phyloP scores from a whole-genome alignment of 2,797 vertebrate genomes.

The Tympanoctomys barrerae region DNA sequence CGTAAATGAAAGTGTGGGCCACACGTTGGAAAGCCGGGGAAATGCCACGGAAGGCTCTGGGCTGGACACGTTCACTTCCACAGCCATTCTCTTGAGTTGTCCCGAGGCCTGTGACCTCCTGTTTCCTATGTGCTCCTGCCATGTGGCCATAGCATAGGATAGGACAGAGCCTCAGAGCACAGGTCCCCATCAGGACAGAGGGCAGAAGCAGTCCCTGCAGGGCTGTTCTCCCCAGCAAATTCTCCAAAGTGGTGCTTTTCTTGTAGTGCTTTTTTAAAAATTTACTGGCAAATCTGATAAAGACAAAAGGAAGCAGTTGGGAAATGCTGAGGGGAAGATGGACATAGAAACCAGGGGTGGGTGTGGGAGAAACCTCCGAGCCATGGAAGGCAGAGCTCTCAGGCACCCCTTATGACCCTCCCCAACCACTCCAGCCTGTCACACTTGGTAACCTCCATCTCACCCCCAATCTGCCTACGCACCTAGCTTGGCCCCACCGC shows the following conservation, averaged over 20 bases:
- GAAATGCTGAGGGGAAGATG: neutral
- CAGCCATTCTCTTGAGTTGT: neutral
- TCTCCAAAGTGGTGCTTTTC: neutral
- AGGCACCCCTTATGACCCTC: too few relatives aligned
- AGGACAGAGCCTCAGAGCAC: neutral
- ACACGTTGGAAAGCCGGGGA: neutral
- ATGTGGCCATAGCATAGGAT: neutral
- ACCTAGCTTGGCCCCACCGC: fast-evolving
- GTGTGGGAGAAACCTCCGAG: neutral
- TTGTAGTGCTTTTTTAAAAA: neutral
- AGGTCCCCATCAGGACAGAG: neutral
- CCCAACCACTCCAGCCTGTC: too few relatives aligned
- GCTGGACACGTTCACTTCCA: neutral
- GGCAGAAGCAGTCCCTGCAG: neutral
- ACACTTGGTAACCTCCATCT: neutral
- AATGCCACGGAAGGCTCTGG: neutral
- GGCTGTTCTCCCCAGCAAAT: neutral
- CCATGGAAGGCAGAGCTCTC: fast-evolving
- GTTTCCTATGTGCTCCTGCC: too few relatives aligned
- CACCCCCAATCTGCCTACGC: too few relatives aligned
- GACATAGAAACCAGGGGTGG: too few relatives aligned
- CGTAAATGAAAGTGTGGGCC: neutral
- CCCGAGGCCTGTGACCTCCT: neutral
- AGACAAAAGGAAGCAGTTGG: neutral
- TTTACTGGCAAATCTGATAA: neutral